These are phyloP conservation scores for Paedocypris micromegethes DNA, from an alignment of 2,797 vertebrate genomes.

Conservation along the genomic window DNA sequence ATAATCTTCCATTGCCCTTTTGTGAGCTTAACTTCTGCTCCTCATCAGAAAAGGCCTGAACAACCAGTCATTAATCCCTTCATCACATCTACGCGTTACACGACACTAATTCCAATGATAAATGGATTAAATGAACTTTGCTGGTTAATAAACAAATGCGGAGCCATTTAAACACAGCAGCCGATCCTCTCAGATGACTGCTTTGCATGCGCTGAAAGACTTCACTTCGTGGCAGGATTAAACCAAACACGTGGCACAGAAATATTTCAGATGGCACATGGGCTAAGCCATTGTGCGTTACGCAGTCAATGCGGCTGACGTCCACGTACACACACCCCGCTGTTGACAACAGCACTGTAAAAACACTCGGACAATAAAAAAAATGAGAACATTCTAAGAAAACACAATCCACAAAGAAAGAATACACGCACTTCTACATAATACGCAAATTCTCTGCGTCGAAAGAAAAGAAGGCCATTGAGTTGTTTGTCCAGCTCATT, in stretches of 20 bases:
- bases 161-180: slow-evolving; percentile 13
- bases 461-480: slow-evolving; percentile 43
- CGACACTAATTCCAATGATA: not conserved
- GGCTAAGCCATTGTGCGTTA: slow-evolving; percentile 9
- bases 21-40: no score
- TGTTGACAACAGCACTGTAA: slow-evolving; percentile 1
- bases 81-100: slow-evolving; percentile 4
- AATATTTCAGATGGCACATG: slow-evolving; percentile 9
- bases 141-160: slow-evolving; percentile 12
- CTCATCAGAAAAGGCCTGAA: no score
- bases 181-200: not conserved
- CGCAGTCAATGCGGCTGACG: not conserved
- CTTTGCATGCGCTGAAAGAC: slow-evolving; percentile 20
- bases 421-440: slow-evolving; percentile 17
- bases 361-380: slow-evolving; percentile 18
- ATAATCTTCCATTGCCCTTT: no score
- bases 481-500: slow-evolving; percentile 43
- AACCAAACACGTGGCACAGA: slow-evolving; percentile 1
- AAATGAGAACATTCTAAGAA: slow-evolving; percentile 13
- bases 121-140: not conserved
- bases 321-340: not conserved
- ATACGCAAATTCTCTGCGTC: slow-evolving; percentile 26
- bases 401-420: slow-evolving; percentile 25
- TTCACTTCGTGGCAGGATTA: slow-evolving; percentile 29
- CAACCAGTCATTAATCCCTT: no score